Base-by-base conservation (phyloP, 1,140 invertebrate species). In the Steinernema khuongi region DNA sequence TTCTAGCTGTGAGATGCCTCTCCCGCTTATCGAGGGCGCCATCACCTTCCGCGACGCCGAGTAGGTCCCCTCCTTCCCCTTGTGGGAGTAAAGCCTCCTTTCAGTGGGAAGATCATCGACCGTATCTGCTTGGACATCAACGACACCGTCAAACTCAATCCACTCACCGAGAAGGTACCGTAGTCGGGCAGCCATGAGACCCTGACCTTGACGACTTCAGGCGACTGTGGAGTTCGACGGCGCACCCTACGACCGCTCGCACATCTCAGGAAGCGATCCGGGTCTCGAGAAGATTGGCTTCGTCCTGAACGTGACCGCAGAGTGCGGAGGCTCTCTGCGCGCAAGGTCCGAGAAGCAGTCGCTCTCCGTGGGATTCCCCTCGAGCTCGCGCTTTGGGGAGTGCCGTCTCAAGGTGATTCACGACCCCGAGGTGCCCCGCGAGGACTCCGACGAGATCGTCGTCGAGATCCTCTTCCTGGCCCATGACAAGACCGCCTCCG, bases 291-390 rank as follows among this genome's bases (percentile, higher is more conserved):
- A 68, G 32, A 72, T 84, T 31, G 81, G 79, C 7, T 82, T 81
- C 50, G 31, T 71, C 17, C 67, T 82, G n/a, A 67, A 78, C 36
- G 81, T 74, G 0, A 75, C 22, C 22, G 70, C 78, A 31, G 70
- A 68, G 22, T 83, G 82, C 76, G 82, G 82, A 28, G 83, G 82
- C 29, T 75, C 74, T 31, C 68, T 84, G 22, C 41, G 30, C 14
- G 84, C 84, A 28, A 77, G 30, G 67, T 41, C 28, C 1, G 71
- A 77, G 73, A 60, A 68, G 18, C 72, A 81, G 66, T 43, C 68
- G 19, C 32, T 81, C 22, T 33, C 41, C 4, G 71, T 72, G 7
- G 28, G 70, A 11, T 30, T 43, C 18, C 1, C 70, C 44, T 71
- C 32, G 32, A 70, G 11, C 29, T 72, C 32, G 18, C 28, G 22